Conservation (phyloP, 2,888 invertebrate genomes). For the Melieria picta region DNA sequence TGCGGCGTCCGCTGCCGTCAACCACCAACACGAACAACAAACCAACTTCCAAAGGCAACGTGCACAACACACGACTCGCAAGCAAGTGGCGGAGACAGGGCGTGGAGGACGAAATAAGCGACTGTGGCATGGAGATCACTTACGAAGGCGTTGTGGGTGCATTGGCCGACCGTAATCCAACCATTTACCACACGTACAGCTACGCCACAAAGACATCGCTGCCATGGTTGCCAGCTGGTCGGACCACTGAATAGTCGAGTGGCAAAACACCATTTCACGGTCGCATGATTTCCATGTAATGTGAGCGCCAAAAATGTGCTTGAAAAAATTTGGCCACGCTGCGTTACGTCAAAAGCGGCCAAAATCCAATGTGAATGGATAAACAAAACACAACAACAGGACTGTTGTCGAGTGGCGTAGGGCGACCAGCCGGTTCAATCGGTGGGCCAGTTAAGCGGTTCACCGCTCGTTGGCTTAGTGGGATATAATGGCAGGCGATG, state of each 20-base stretch:
- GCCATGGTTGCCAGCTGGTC: background rate
- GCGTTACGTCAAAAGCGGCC: background rate
- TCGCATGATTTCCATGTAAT: constrained; percentile 23
- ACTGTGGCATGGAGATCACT: background rate
- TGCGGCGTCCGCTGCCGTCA: background rate
- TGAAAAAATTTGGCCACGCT: constrained; percentile 3
- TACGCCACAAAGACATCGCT: too few relatives aligned
- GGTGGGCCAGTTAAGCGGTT: background rate
- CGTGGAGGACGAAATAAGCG: too few relatives aligned
- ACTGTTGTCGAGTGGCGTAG: too few relatives aligned
- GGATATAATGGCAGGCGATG: too few relatives aligned
- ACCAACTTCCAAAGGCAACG: background rate
- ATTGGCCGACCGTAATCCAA: too few relatives aligned
- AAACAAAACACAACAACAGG: too few relatives aligned
- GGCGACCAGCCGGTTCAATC: too few relatives aligned
- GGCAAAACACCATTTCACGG: constrained; percentile 26
- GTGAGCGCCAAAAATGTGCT: background rate
- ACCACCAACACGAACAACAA: constrained; percentile 3
- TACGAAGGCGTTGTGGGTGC: background rate
- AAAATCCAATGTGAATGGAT: background rate
- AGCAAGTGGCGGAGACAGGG: background rate
- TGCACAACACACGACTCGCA: background rate
- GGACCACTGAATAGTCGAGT: background rate
- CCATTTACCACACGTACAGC: too few relatives aligned
- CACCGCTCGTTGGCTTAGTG: too few relatives aligned